These are phyloP conservation scores for Macrotrachela quadricornifera DNA, from an alignment of 1,140 invertebrate species.

Conservation along the genomic window DNA sequence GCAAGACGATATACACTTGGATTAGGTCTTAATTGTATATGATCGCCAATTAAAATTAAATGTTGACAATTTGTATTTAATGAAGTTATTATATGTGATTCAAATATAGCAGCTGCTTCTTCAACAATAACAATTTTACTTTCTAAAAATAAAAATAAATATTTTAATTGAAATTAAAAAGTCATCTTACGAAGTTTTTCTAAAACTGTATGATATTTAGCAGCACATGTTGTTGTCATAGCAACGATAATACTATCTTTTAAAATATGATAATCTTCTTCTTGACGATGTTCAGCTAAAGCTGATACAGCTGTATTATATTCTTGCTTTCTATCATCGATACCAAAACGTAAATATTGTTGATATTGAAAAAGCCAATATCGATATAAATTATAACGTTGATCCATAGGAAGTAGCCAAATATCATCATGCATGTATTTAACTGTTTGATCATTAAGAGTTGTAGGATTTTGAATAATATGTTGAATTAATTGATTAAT, in stretches of 20 bases:
- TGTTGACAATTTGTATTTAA: conserved; percentile 48
- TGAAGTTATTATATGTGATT: conserved; percentile 22
- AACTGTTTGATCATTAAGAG: too few relatives aligned
- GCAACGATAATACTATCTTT: conserved; percentile 18
- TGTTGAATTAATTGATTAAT: too few relatives aligned
- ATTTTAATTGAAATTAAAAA: too few relatives aligned
- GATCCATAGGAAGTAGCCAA: neutral
- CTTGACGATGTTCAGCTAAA: conserved; percentile 8
- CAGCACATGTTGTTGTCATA: conserved; percentile 25
- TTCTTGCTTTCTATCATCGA: too few relatives aligned
- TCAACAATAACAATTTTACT: conserved; percentile 20
- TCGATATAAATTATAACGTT: neutral
- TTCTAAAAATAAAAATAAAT: too few relatives aligned
- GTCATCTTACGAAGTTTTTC: conserved; percentile 8
- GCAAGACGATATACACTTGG: conserved; percentile 25
- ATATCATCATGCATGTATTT: neutral
- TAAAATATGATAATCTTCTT: conserved; percentile 11
- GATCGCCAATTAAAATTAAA: conserved; percentile 58
- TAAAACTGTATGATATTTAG: conserved; percentile 3
- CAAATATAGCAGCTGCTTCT: conserved; percentile 28
- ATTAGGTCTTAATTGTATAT: conserved; percentile 33
- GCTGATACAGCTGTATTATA: neutral
- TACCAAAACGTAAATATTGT: too few relatives aligned
- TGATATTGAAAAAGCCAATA: neutral
- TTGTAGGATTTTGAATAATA: too few relatives aligned